Conservation (phyloP, 2,113 vertebrate genomes). For the Gnathonemus longibarbis region DNA sequence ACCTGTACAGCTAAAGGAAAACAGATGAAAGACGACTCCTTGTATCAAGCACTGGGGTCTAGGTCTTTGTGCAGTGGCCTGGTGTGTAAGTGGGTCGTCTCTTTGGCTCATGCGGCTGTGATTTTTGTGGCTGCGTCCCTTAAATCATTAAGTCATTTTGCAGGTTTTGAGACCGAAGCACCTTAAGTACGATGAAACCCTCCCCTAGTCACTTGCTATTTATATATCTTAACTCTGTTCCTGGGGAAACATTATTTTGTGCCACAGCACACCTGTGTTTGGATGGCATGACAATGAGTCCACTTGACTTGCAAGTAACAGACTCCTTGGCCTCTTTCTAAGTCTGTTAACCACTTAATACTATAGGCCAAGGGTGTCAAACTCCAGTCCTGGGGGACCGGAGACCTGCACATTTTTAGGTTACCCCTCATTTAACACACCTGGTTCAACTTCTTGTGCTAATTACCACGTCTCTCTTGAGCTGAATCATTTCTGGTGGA, state of each 20-base stretch:
- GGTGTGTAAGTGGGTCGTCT: background rate
- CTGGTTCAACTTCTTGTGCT: too few species aligned
- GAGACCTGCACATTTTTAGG: too few species aligned
- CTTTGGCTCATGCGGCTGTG: background rate
- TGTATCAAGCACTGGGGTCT: background rate
- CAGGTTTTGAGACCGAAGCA: background rate
- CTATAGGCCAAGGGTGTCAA: background rate
- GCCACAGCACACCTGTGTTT: background rate
- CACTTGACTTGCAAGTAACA: background rate
- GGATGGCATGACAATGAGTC: background rate
- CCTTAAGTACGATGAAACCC: background rate
- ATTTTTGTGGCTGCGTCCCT: background rate
- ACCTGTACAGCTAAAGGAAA: background rate
- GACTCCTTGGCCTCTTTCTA: background rate
- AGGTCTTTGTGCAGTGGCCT: background rate
- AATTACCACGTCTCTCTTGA: too few species aligned
- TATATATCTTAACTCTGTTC: background rate
- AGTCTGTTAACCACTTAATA: background rate
- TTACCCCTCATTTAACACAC: too few species aligned
- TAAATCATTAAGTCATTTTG: background rate
- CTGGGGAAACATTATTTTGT: background rate
- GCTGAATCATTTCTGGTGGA: too few species aligned
- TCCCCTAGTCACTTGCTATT: background rate
- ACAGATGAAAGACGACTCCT: background rate
- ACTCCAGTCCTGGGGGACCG: too few species aligned